These are phyloP conservation scores for Lophura swinhoii DNA, from an alignment of 2,797 vertebrate species.

Conservation along the genomic window DNA sequence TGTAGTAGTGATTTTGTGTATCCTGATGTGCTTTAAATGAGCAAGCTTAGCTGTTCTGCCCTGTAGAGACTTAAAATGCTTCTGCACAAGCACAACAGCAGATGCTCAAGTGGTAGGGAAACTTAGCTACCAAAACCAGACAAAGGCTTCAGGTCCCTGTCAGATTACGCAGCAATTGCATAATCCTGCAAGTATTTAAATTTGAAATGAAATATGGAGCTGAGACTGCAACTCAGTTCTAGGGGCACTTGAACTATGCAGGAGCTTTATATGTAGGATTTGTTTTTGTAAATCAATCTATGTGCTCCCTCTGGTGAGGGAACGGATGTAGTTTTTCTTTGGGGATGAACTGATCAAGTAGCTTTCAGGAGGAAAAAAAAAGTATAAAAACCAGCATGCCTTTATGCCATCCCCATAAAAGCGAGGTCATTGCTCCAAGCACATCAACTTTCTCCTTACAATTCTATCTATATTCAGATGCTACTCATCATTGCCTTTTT, in stretches of 20 bases:
- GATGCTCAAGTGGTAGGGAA: background rate
- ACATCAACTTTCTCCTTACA: background rate
- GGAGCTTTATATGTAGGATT: background rate
- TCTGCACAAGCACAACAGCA: background rate
- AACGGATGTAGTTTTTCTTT: background rate
- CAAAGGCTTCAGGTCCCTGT: background rate
- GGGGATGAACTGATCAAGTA: background rate
- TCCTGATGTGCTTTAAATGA: background rate
- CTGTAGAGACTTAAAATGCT: background rate
- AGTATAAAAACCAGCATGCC: background rate
- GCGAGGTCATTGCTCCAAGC: background rate
- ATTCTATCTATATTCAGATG: background rate
- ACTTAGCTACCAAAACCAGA: background rate
- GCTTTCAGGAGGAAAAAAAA: background rate
- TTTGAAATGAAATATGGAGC: background rate
- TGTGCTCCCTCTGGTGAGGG: background rate
- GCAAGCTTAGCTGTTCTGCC: background rate
- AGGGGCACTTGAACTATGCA: background rate
- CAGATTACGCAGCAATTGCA: background rate
- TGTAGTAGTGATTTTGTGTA: background rate
- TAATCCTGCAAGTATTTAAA: background rate
- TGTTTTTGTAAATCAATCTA: accelerated
- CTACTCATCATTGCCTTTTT: background rate
- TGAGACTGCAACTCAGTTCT: background rate
- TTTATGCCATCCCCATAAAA: background rate